Evolutionary conservation across 1,140 invertebrate species (phyloP), one percentile per base, ranked within the genome.

Genomic region (Geopemphigus sp.): DNA sequence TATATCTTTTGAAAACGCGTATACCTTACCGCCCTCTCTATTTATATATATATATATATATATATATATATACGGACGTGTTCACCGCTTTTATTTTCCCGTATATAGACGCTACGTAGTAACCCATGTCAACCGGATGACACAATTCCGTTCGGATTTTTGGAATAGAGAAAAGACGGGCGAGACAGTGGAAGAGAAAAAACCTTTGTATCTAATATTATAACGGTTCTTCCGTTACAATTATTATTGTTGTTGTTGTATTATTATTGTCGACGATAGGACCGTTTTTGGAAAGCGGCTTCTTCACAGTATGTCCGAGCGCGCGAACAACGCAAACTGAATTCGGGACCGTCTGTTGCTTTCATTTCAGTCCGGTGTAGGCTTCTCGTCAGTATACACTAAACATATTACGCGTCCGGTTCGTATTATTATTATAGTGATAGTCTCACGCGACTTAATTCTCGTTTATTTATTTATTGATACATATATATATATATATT

Each of bases 211-310:
- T 39, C 32, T 8, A 8, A 8, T 39, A 39, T 39, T 8, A 39
- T 39, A 39, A 39, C 32, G 32, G 32, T 39, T 39, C 32, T 39
- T 39, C 32, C 1, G 8, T 47, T 17, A 22, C 3, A 22, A 22
- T 54, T 54, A 54, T 54, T 54, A 54, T 54, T 54, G 19, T 19
- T 39, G 32, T 39, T 39, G 32, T 39, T 39, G 8, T 39, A 57
- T 24, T 57, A 24, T 22, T 70, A 26, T 59, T 59, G 57, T 29
- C 10, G 24, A 59, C 6, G 22, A 59, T 26, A 59, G 2, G 22
- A 29, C 24, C 57, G 24, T 24, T 70, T 70, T 70, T 70, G 66
- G 66, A 70, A 70, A 70, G 66, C 15, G 66, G 24, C 14, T 70
- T 70, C 14, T 70, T 70, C 47, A 70, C 66, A 70, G 47, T 32